Evolutionary conservation across 1,140 invertebrate species (phyloP), one percentile per base, ranked within the genome.

Genomic region (Halesus radiatus): DNA sequence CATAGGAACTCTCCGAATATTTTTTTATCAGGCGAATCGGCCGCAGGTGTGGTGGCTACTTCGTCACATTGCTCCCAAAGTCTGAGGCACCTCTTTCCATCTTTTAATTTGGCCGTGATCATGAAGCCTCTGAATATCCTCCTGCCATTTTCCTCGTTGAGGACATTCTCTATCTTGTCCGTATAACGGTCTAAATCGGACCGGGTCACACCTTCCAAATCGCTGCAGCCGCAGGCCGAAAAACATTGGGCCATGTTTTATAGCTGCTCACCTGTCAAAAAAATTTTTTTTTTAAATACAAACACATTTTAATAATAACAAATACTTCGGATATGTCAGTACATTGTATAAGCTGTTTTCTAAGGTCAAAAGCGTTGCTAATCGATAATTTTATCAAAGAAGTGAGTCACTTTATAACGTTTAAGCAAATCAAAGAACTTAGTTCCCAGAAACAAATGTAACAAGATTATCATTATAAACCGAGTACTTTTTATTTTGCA

Each of bases 151-250:
- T 88, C 87, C 80, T 89, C 87, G 53, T 86, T 87, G 26, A 90
- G 83, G 32, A 89, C 87, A 85, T 90, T 89, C 83, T 89, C 88
- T 72, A 90, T 87, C 85, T 86, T 89, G 77, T 90, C 88, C 8
- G 89, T 90, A 81, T 86, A 90, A 13, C 89, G 86, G 81, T 90
- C 88, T 79, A 89, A 87, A 81, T 90, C 89, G 4, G 87, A 85
- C 83, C 87, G 88, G 29, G 86, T 88, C 78, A 89, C 80, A 53
- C 86, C 86, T 85, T 88, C 87, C 23, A 85, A 85, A 81, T 87
- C 85, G 80, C 87, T 86, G 83, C 87, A 89, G 73, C 88, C 87
- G 84, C 88, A 90, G 13, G 86, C 85, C 68, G 82, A 85, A 83
- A 89, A 88, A 87, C 89, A 89, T 83, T 87, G 87, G 84, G 88